phyloP scores from a whole-genome alignment of 2,888 invertebrate genomes.

The Yponomeuta malinellus region DNA sequence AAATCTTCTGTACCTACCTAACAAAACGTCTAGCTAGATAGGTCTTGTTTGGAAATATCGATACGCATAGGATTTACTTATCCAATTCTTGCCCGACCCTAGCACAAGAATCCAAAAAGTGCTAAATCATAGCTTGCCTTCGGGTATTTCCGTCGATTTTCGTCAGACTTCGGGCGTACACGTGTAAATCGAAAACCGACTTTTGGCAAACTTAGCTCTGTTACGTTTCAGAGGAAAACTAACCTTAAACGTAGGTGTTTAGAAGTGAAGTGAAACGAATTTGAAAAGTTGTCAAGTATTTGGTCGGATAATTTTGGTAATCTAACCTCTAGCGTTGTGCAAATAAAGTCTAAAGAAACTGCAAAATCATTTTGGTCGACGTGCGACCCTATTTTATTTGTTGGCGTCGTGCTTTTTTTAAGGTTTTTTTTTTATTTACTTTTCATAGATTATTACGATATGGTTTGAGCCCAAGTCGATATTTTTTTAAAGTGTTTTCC shows the following conservation, averaged over 20 bases:
- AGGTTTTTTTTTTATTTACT: neutral
- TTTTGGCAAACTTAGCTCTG: neutral
- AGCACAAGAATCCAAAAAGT: conserved; percentile 1
- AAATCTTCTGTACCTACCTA: no score
- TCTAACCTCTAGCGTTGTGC: neutral
- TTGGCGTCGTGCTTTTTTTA: neutral
- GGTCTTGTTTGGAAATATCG: no score
- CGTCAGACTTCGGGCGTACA: neutral
- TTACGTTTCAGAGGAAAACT: neutral
- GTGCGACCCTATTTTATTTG: neutral
- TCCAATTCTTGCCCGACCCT: no score
- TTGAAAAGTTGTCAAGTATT: neutral
- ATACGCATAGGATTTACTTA: no score
- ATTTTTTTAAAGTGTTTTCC: neutral
- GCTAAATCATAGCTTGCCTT: conserved; percentile 1
- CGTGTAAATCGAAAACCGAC: neutral
- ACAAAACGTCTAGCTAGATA: no score
- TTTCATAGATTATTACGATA: conserved; percentile 1
- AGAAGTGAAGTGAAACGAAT: neutral
- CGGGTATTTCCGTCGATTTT: neutral
- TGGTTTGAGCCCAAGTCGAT: neutral
- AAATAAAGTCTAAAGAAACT: neutral
- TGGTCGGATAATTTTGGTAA: neutral
- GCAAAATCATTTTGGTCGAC: neutral
- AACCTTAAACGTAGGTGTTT: neutral